Evolutionary conservation across 30 jellyfish, hydroid and myxozoan species (phyloP), one percentile per base, ranked within the genome.

Genomic region (Calvadosia cruxmelitensis): DNA sequence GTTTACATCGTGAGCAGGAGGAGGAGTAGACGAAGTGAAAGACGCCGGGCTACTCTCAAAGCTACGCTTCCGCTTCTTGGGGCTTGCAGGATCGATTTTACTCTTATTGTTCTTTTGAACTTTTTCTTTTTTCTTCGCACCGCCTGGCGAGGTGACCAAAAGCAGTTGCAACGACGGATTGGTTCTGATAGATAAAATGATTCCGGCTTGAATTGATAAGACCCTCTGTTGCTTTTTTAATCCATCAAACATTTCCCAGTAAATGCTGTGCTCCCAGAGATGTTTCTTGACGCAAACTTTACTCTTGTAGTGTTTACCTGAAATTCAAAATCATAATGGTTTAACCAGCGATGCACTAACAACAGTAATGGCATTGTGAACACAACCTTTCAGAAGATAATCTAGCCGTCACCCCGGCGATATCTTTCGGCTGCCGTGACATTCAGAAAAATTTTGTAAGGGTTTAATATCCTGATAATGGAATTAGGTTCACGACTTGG

Each of bases 171-270:
- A 68, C 25, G 96, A 87, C 0, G 96, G 96, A 51, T 87, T 87
- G 10, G 85, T 77, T 51, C 67, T 87, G 78, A 87, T 80, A 3
- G 96, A 73, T 27, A 87, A 78, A 68, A 87, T 87, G 29, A 87
- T 80, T 32, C 86, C 96, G 2, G 96, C 96, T 75, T 87, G 96
- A 23, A 87, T 87, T 26, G 96, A 87, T 57, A 87, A 73, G 62
- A 87, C 96, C 12, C 96, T 86, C 50, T 87, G 96, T 68, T 87
- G 96, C 69, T 87, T 87, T 79, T 76, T 87, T 72, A 87, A 76
- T 23, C 96, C 96, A 36, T 87, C 96, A 52, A 87, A 87, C 73
- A 87, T 29, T 67, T 87, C 96, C 96, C 96, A 87, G 62, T 87
- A 87, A 0, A 87, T 71, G 69, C 96, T 87, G 69, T 87, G 96